Evolutionary conservation across 2,113 vertebrate genomes (phyloP), one percentile per base, ranked within the genome.

Genomic region (Phrynosoma blainvillii): DNA sequence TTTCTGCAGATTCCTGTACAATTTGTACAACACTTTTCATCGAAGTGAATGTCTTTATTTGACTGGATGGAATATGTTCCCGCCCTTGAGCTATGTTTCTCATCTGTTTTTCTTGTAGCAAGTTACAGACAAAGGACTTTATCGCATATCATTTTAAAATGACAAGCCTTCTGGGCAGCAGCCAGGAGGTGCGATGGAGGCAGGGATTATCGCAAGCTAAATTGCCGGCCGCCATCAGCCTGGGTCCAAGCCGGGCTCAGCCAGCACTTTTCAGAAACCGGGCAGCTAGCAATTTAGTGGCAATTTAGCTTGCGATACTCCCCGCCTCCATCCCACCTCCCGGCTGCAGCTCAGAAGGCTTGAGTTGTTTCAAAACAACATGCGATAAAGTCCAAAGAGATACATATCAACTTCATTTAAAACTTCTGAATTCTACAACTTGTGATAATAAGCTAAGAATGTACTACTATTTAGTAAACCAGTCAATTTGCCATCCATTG

Each of bases 391-490:
- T 73, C 54, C 0, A 11, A 54, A 68, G 82, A 85, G 14, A 86
- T 88, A 92, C 32, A 9, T 84, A 87, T 90, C 84, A 80, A 86
- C 47, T 62, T 20, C 10, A 1, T 0, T 90, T 78, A 74, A 84
- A 85, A 52, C 23, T 62, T 13, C 47, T 27, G 59, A 92, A 6
- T 90, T 93, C 70, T 82, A 59, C 21, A 65, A 73, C 86, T 82
- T 92, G 84, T 82, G 90, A 84, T 84, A 75, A 85, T 93, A 84
- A 85, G 82, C 90, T 92, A 71, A 91, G 89, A 92, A 90, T 92
- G 92, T 90, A 78, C 54, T 86, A 92, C 77, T 84, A 87, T 90
- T 95, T 93, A 93, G 86, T 87, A 40, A 91, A 81, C 85, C 80
- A 85, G 90, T 91, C 89, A 93, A 84, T 89, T 92, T 89, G 90